These are phyloP conservation scores for Podiceps cristatus DNA, from an alignment of 2,113 vertebrate species.

Conservation along the genomic window DNA sequence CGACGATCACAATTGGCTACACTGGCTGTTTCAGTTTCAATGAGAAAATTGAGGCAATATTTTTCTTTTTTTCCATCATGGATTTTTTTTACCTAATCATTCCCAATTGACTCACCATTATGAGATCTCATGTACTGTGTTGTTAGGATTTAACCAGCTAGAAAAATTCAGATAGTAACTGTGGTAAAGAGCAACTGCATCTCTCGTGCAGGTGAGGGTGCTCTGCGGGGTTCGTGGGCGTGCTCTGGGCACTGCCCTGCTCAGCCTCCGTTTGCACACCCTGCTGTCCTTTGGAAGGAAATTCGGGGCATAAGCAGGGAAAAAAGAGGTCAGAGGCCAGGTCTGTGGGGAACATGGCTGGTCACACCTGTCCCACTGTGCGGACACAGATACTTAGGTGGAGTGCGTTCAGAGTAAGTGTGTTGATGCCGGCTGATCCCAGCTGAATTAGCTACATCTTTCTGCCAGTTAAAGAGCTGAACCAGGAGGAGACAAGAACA, in stretches of 20 bases:
- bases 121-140: background rate
- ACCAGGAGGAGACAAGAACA: background rate
- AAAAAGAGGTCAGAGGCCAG: background rate
- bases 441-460: background rate
- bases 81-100: background rate
- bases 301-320: background rate
- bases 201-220: background rate
- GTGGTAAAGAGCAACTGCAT: background rate
- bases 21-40: rapidly evolving
- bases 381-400: background rate
- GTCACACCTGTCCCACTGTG: background rate
- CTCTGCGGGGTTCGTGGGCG: background rate
- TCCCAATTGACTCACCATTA: background rate
- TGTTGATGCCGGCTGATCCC: background rate
- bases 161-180: background rate
- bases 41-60: background rate
- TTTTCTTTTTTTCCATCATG: background rate
- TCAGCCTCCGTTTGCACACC: background rate
- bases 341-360: background rate
- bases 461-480: background rate
- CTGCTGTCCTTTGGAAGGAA: background rate
- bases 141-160: background rate
- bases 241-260: background rate
- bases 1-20: background rate
- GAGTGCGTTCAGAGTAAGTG: background rate